A percentile compares a stretch with the other conserved stretches of the same genome.
These are phyloP conservation scores for Caenorhabditis macrosperma DNA, from an alignment of 2,888 invertebrate species.

Conservation along the genomic window DNA sequence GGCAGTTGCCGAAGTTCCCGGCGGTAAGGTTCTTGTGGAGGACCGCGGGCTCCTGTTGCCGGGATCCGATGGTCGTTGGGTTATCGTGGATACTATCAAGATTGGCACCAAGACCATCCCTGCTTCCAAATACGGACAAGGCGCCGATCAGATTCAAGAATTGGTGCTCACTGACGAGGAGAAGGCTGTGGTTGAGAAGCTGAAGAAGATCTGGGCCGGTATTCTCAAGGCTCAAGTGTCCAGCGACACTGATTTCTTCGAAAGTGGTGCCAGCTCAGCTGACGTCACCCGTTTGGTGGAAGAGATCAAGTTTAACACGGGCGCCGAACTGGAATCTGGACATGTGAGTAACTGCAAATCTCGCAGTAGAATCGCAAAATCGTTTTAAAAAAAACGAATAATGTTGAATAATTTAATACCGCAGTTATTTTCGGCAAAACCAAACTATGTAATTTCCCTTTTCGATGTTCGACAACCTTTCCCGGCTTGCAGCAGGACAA, in stretches of 20 bases:
- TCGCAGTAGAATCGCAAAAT: no score
- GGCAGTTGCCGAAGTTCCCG: constrained; percentile 60
- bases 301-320: constrained; percentile 84
- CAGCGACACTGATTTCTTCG: constrained; percentile 92
- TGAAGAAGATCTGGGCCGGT: constrained; percentile 87
- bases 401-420: no score
- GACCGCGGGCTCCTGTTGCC: constrained; percentile 86
- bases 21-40: constrained; percentile 69
- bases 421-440: no score
- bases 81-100: constrained; percentile 88
- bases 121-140: constrained; percentile 85
- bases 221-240: constrained; percentile 86
- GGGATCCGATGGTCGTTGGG: constrained; percentile 89
- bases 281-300: constrained; percentile 94
- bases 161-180: constrained; percentile 88
- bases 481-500: not conserved
- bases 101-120: constrained; percentile 87
- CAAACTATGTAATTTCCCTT: no score
- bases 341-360: no score
- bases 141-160: constrained; percentile 81
- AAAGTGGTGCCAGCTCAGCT: constrained; percentile 96
- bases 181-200: constrained; percentile 84
- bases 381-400: not conserved
- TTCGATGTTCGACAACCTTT: no score
- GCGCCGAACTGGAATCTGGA: constrained; percentile 89